Evolutionary conservation across 2,888 invertebrate species (phyloP).

Genomic region (Heliconius cydno): DNA sequence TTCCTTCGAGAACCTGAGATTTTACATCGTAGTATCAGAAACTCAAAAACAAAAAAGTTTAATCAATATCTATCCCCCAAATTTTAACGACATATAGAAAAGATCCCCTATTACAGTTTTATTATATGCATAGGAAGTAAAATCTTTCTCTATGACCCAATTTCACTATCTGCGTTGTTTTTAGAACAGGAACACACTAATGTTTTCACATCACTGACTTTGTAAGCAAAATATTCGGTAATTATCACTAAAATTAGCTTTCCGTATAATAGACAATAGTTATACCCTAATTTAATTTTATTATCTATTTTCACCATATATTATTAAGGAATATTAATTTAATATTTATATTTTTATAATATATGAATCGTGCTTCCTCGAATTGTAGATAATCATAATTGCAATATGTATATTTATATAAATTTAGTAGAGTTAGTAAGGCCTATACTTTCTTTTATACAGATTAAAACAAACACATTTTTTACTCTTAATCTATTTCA

Average conservation of each 20-base stretch:
- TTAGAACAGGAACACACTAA: slow-evolving; percentile 5
- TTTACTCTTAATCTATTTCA: neutral
- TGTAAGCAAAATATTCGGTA: slow-evolving; percentile 19
- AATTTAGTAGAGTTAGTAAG: too few species aligned
- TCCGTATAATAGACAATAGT: neutral
- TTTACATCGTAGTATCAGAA: neutral
- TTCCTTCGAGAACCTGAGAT: neutral
- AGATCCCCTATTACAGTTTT: neutral
- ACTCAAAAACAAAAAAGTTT: too few species aligned
- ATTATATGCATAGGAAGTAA: neutral
- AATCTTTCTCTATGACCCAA: slow-evolving; percentile 1
- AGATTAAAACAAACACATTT: neutral
- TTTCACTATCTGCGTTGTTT: neutral
- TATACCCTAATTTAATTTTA: slow-evolving; percentile 17
- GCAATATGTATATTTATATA: neutral
- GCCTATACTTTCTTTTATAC: neutral
- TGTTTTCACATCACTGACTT: slow-evolving; percentile 21
- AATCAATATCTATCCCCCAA: too few species aligned
- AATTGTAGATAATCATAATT: too few species aligned
- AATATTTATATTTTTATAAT: neutral
- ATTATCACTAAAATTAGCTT: slow-evolving; percentile 13
- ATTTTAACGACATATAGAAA: too few species aligned
- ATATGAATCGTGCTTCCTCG: neutral
- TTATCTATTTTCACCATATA: neutral
- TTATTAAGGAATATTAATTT: neutral